Evolutionary conservation across 1,140 invertebrate genomes (phyloP).

Genomic region (Drosophila serrata): DNA sequence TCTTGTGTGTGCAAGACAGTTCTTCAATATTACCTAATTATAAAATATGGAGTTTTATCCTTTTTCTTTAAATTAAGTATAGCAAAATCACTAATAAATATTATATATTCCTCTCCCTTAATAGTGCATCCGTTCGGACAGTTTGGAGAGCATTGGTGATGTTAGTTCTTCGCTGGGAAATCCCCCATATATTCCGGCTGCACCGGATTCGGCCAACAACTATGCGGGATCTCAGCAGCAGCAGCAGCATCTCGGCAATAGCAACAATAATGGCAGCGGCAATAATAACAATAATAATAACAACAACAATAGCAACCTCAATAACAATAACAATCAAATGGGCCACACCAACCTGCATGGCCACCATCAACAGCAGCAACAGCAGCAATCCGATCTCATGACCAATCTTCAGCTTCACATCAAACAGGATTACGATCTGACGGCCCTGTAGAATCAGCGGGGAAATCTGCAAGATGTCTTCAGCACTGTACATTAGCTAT

Average conservation of each 20-base stretch:
- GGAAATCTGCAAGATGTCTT: slow-evolving; percentile 39
- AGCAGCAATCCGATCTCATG: slow-evolving; percentile 80
- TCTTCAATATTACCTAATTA: background rate
- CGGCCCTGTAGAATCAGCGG: slow-evolving; percentile 88
- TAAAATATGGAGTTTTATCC: no score
- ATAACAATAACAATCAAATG: slow-evolving; percentile 78
- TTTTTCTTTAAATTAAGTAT: background rate
- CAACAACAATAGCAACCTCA: slow-evolving; percentile 56
- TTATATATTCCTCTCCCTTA: background rate
- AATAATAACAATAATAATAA: slow-evolving; percentile 59
- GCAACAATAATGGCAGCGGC: slow-evolving; percentile 41
- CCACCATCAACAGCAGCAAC: slow-evolving; percentile 68
- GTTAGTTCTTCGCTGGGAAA: slow-evolving; percentile 80
- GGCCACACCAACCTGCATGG: slow-evolving; percentile 60
- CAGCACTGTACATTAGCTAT: slow-evolving; percentile 34
- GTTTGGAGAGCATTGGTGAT: slow-evolving; percentile 83
- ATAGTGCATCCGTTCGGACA: slow-evolving; percentile 82
- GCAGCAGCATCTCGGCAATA: slow-evolving; percentile 48
- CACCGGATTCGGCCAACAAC: slow-evolving; percentile 57
- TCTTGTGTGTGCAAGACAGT: slow-evolving; percentile 3
- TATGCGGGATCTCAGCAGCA: slow-evolving; percentile 75
- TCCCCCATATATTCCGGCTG: slow-evolving; percentile 75
- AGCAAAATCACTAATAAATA: background rate
- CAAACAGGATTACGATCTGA: slow-evolving; percentile 91
- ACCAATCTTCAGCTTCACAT: slow-evolving; percentile 85